Base-by-base conservation (phyloP, 2,888 invertebrate genomes). In the Drosophila prolongata region DNA sequence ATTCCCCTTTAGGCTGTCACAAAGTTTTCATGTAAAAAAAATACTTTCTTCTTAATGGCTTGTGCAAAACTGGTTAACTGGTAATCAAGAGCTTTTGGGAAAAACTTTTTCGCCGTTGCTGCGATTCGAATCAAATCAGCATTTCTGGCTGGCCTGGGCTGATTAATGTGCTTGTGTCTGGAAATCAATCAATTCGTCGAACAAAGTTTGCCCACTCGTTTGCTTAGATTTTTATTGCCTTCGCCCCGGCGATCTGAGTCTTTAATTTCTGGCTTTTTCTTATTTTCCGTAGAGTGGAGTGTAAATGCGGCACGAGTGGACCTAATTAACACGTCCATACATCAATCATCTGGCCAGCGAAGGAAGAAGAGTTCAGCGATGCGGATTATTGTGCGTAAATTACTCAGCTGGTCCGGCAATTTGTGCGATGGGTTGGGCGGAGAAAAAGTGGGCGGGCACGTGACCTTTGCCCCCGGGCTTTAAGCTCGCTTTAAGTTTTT, bases 301-400 rank as follows among this genome's bases (percentile, higher is more conserved):
- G 74, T 60, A 70, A 73, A 61, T 79, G 76, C 69, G 82, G 66
- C 75, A 87, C 74, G 68, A 81, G 81, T 82, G 78, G 89, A 82
- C 77, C 89, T 86, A 89, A 86, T 86, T 86, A 86, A 89, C 86
- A 89, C 86, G 89, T 86, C 89, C 87, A 89, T 87, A 82, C 86
- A 86, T 86, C 86, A 86, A 86, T 86, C 86, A 86, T 86, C 75
- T 74, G 86, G 66, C 69, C 56, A 62, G 66, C 60, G 76, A 59
- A 71, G 78, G 67, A 72, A 70, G 84, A 64, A 62, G 83, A 77
- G 85, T 84, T 87, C 88, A 89, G 66, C 86, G 89, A 85, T 66
- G 89, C 89, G 85, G 75, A 89, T 87, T 85, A 89, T 89, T 89
- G 86, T 85, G 89, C 86, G 86, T 89, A 89, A 89, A 85, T 87